Percentiles rank a stretch among this genome's conserved stretches.
Evolutionary conservation across 2,113 vertebrate species (phyloP).

Genomic region (Eptatretus burgeri): DNA sequence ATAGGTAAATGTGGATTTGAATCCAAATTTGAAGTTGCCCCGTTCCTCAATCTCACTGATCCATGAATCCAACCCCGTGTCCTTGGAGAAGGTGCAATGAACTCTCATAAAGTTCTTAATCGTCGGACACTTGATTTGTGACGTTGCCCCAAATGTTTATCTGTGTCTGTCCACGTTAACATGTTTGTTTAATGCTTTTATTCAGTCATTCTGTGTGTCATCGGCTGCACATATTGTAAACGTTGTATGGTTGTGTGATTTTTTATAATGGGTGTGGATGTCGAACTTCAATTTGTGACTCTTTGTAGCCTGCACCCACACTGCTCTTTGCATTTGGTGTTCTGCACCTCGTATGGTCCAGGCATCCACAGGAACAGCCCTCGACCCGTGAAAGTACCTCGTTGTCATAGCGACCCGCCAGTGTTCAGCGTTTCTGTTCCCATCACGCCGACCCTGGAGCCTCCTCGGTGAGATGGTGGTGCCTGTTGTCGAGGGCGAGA

Average conservation of each 20-base stretch:
- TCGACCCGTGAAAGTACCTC: constrained; percentile 73
- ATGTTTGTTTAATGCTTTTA: background rate
- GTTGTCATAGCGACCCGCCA: constrained; percentile 86
- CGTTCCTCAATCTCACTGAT: no score
- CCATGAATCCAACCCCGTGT: no score
- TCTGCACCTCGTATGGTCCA: background rate
- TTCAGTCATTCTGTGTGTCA: background rate
- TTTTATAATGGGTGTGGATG: no score
- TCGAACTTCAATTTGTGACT: no score
- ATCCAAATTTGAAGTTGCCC: no score
- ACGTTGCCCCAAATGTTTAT: background rate
- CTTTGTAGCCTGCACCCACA: background rate
- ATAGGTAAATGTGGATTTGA: no score
- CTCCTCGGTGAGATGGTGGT: background rate
- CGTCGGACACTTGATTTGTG: no score
- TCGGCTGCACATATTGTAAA: background rate
- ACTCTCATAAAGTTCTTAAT: no score
- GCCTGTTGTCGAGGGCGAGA: no score
- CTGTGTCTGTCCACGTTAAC: background rate
- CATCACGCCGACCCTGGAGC: background rate
- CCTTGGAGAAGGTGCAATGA: no score
- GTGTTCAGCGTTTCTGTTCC: constrained; percentile 3
- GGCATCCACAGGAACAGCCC: constrained; percentile 46
- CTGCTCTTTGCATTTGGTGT: background rate
- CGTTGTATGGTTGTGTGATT: no score